Base-by-base conservation (phyloP, 2,113 vertebrate species). In the Anoura caudifer region DNA sequence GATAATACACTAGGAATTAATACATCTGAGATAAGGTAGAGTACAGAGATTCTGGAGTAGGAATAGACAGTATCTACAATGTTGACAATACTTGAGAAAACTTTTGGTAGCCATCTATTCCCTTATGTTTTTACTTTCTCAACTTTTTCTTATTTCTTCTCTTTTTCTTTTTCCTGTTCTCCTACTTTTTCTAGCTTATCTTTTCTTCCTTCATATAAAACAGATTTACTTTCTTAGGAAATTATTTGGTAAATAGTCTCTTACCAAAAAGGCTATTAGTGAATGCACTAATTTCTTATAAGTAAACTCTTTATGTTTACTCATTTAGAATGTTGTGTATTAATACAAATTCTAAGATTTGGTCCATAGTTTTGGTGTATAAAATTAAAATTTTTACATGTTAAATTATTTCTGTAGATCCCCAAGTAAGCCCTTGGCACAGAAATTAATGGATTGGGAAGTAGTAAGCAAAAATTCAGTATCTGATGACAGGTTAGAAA, bases 361-460 rank as follows among this genome's bases (percentile, higher is more conserved):
- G 43, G 22, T 63, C 70, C 8, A 70, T 69, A 82, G 45, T 82
- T 92, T 81, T 8, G 20, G 3, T 12, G 3, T 81, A 92, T 89
- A 38, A 82, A 88, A 76, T 36, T 81, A 79, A 92, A 86, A 50
- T 3, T 38, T 94, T 93, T 22, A 52, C 36, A 10, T 86, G 73
- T 31, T 91, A 92, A 91, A 97, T 96, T 97, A 77, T 98, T 97
- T 83, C 80, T 97, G 8, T 98, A 99, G 99, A 98, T 99, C 99
- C 95, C 99, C 99, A 95, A 99, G 99, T 98, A 99, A 99, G 97
- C 99, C 99, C 20, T 94, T 99, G 98, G 98, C 98, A 96, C 98
- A 99, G 95, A 99, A 99, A 97, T 97, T 99, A 96, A 98, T 99
- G 91, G 99, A 99, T 98, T 99, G 99, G 99, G 99, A 99, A 97